Evolutionary conservation across 2,888 invertebrate genomes (phyloP), one percentile per base, ranked within the genome.

Genomic region (Lithophane semibrunnea): DNA sequence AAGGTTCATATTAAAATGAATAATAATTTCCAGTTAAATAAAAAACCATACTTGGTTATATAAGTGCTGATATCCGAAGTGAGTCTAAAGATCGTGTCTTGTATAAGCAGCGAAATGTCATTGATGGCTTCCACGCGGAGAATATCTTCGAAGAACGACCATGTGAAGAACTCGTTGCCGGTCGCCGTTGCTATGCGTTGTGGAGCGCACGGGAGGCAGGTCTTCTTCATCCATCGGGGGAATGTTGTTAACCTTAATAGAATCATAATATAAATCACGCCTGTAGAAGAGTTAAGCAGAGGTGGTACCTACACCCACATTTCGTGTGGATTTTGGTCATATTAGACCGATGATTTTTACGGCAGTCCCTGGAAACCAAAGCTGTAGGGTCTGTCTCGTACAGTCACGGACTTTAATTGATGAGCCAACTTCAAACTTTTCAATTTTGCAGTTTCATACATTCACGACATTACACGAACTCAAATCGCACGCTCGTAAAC

Each of bases 191-290:
- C 95, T 13, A 97, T 94, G 2, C 92, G 93, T 83, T 98, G 97
- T 0, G 98, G 97, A 1, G 97, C 97, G 80, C 98, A 98, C 60
- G 97, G 97, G 0, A 98, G 91, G 89, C 99, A 99, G 0, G 98
- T 98, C 18, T 98, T 98, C 88, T 97, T 97, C 98, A 98, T 98
- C 99, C 99, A 99, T 13, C 99, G 97, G 0, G 98, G 97, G 90
- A 99, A 98, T 0, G 97, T 93, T 88, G 98, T 98, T 10, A 98
- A 92, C 80, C 98, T 98, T 89, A 44, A 49, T 44, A 16, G 0
- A 21, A 67, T 29, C 24, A 13, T 49, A 37, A 10, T 37, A 37
- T n/a, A 72, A 21, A n/a, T 13, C 18, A 72, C 4, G 37, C 12
- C n/a, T n/a, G 69, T 29, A 18, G 16, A 18, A n/a, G 21, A 44